A percentile compares a stretch with the other conserved stretches of the same genome.
These are phyloP conservation scores for Enteromius radiatus DNA, from an alignment of 2,797 vertebrate species.

Conservation along the genomic window DNA sequence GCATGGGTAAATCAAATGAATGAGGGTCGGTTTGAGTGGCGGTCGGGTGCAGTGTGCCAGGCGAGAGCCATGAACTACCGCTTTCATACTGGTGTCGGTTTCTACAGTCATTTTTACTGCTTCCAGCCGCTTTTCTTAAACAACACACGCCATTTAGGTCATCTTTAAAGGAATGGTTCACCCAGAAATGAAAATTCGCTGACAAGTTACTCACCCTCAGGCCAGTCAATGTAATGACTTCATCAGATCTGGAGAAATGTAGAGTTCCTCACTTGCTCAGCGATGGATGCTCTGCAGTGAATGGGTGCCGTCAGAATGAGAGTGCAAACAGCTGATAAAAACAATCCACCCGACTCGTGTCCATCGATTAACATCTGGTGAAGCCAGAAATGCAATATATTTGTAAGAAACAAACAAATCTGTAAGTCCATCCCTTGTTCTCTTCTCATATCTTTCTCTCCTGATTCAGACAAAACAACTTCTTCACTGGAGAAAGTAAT, in stretches of 20 bases:
- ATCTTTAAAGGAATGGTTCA: neutral
- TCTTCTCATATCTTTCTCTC: neutral
- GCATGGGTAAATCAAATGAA: conserved; percentile 32
- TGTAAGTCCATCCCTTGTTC: neutral
- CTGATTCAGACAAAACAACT: neutral
- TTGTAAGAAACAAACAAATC: neutral
- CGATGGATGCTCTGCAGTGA: neutral
- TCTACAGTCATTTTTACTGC: neutral
- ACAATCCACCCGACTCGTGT: neutral
- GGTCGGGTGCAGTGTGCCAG: conserved; percentile 71
- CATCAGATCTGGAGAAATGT: neutral
- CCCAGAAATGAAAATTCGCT: neutral
- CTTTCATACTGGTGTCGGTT: neutral
- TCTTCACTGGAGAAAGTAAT: neutral
- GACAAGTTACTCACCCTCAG: neutral
- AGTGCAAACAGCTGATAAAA: neutral
- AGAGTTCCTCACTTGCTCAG: neutral
- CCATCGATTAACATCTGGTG: neutral
- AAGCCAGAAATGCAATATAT: neutral
- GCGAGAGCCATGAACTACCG: neutral
- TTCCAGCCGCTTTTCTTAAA: neutral
- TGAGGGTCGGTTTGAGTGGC: conserved; percentile 1
- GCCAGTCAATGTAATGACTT: neutral
- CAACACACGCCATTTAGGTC: neutral
- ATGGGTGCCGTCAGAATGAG: neutral